Evolutionary conservation across 2,113 vertebrate species (phyloP).

Genomic region (Lophura nycthemera): DNA sequence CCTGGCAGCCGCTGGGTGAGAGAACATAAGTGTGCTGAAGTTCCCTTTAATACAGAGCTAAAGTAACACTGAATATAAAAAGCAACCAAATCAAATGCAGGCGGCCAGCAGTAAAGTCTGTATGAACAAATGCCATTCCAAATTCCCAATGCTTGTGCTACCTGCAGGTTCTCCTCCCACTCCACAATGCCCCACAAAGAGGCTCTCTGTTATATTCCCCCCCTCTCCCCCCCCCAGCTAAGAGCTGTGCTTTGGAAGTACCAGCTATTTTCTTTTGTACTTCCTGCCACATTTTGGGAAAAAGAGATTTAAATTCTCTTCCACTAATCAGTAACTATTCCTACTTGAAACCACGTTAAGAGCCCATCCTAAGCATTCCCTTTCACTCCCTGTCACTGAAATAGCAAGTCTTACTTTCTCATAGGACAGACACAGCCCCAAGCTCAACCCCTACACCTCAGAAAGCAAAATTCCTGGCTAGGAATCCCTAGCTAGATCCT

Average conservation of each 20-base stretch:
- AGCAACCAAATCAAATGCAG: background rate
- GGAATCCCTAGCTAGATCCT: background rate
- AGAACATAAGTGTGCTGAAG: background rate
- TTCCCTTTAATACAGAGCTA: background rate
- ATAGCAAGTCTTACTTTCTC: background rate
- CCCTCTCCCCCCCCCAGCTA: no score
- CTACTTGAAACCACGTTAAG: accelerated
- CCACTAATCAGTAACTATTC: background rate
- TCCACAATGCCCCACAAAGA: background rate
- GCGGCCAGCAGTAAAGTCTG: background rate
- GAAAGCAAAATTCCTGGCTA: background rate
- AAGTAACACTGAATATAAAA: background rate
- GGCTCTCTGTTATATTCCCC: background rate
- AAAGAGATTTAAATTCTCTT: background rate
- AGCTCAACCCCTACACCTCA: background rate
- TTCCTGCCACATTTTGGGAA: background rate
- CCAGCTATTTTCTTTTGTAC: background rate
- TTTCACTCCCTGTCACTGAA: background rate
- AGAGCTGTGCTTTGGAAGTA: background rate
- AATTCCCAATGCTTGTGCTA: background rate
- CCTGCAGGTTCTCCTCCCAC: background rate
- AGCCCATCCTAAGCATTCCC: background rate
- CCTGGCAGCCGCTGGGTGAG: background rate
- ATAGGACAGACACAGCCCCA: background rate
- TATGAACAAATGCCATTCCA: background rate